phyloP scores from a whole-genome alignment of 1,140 invertebrate genomes.

The Tenebrio molitor region DNA sequence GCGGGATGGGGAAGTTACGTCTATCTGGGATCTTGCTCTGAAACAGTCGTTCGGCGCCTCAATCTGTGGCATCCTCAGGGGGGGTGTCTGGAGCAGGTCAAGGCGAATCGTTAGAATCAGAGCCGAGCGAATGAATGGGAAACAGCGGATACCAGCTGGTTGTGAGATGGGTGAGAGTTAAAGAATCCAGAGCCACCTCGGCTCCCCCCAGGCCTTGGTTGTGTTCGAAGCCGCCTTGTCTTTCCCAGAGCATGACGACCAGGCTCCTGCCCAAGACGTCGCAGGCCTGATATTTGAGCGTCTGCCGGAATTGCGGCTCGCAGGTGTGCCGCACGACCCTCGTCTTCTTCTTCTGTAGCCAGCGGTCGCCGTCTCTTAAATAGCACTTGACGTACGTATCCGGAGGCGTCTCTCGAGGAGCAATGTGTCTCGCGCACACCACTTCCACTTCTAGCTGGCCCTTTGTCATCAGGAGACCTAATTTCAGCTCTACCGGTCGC shows the following conservation, averaged over 20 bases:
- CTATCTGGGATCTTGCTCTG: slow-evolving; percentile 10
- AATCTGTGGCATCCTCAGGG: slow-evolving; percentile 16
- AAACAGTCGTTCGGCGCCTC: background rate
- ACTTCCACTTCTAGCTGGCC: slow-evolving; percentile 93
- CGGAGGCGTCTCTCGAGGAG: slow-evolving; percentile 69
- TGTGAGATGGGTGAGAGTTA: slow-evolving; percentile 82
- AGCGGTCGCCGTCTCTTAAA: slow-evolving; percentile 86
- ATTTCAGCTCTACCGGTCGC: slow-evolving; percentile 84
- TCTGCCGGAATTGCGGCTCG: slow-evolving; percentile 89
- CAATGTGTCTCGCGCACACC: slow-evolving; percentile 69
- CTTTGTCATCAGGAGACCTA: slow-evolving; percentile 91
- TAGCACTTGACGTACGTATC: slow-evolving; percentile 97
- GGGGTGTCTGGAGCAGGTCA: slow-evolving; percentile 66
- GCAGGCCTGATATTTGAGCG: slow-evolving; percentile 87
- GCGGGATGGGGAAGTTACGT: slow-evolving; percentile 32
- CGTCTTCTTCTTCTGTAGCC: slow-evolving; percentile 93
- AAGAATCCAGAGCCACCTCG: slow-evolving; percentile 83
- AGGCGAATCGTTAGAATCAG: slow-evolving; percentile 80
- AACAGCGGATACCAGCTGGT: slow-evolving; percentile 93
- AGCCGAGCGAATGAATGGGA: slow-evolving; percentile 80
- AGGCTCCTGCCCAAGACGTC: slow-evolving; percentile 88
- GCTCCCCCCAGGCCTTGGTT: slow-evolving; percentile 89
- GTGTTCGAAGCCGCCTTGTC: slow-evolving; percentile 87
- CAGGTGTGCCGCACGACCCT: slow-evolving; percentile 79
- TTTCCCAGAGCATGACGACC: slow-evolving; percentile 92